These are phyloP conservation scores for Agrotis clavis DNA, from an alignment of 2,888 invertebrate species.

Conservation along the genomic window DNA sequence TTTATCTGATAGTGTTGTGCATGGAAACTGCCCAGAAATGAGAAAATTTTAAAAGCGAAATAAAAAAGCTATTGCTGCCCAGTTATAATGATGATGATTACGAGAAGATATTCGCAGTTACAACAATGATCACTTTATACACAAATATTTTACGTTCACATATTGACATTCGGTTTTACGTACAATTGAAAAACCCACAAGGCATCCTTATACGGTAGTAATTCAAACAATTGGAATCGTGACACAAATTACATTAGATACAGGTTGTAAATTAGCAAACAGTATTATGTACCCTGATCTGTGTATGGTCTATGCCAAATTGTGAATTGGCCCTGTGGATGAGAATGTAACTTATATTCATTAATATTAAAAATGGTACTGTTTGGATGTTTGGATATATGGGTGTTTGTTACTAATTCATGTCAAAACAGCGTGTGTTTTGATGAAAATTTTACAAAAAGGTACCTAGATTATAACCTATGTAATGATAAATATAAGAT, in stretches of 20 bases:
- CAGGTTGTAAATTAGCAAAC: slow-evolving; percentile 28
- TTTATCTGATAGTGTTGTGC: not conserved
- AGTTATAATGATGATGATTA: not conserved
- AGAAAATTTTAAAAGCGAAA: not conserved
- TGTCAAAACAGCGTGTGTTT: too few relatives aligned
- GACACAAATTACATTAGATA: slow-evolving; percentile 44
- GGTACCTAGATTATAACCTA: too few relatives aligned
- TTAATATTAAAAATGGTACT: too few relatives aligned
- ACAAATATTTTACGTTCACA: slow-evolving; percentile 11
- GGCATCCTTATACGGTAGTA: not conserved
- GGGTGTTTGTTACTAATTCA: too few relatives aligned
- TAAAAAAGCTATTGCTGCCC: not conserved
- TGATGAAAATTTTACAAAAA: too few relatives aligned
- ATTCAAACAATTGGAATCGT: slow-evolving; percentile 33
- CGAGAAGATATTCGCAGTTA: not conserved
- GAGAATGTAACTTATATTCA: too few relatives aligned
- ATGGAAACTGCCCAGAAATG: not conserved
- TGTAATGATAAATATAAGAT: too few relatives aligned
- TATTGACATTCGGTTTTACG: slow-evolving; percentile 23
- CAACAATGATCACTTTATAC: not conserved
- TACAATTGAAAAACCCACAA: slow-evolving; percentile 24
- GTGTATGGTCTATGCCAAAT: not conserved
- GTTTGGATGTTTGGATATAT: too few relatives aligned
- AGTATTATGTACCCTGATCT: slow-evolving; percentile 2
- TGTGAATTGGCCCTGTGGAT: not conserved